These are phyloP conservation scores for Pomacea canaliculata DNA, from an alignment of 2,888 invertebrate genomes.

Conservation along the genomic window DNA sequence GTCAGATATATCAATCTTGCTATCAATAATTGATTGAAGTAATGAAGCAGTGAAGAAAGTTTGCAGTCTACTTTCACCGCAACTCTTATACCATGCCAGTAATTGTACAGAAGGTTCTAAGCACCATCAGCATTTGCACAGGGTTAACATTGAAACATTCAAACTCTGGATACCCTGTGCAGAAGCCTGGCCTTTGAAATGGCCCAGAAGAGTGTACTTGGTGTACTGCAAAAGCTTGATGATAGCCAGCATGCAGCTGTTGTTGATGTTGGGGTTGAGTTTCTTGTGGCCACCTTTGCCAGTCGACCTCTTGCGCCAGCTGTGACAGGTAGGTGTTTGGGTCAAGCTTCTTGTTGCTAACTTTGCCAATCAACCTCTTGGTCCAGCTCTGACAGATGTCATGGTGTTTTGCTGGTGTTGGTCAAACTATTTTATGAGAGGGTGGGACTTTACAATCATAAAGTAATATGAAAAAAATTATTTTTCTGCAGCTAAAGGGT, in stretches of 20 bases:
- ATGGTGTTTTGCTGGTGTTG: too few relatives aligned
- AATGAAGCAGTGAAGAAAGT: too few relatives aligned
- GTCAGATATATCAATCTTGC: too few relatives aligned
- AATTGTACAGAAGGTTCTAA: too few relatives aligned
- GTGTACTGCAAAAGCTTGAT: slow-evolving; percentile 33
- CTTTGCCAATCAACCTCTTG: slow-evolving; percentile 10
- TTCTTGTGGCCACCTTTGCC: slow-evolving; percentile 10
- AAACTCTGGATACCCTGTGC: neutral
- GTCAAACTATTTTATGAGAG: too few relatives aligned
- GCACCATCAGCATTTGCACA: too few relatives aligned
- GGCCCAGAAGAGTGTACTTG: slow-evolving; percentile 33
- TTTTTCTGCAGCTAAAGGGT: slow-evolving; percentile 7
- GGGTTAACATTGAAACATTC: too few relatives aligned
- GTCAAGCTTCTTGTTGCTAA: slow-evolving; percentile 18
- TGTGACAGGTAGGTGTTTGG: slow-evolving; percentile 22
- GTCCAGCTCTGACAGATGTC: slow-evolving; percentile 8
- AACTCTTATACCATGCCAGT: too few relatives aligned
- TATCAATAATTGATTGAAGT: too few relatives aligned
- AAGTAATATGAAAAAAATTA: too few relatives aligned
- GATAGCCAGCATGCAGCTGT: slow-evolving; percentile 24
- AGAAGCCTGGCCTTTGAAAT: slow-evolving; percentile 42
- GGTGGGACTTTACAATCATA: too few relatives aligned
- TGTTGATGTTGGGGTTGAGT: slow-evolving; percentile 26
- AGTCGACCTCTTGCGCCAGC: slow-evolving; percentile 13
- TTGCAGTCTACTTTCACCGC: too few relatives aligned